phyloP scores from a whole-genome alignment of 2,888 invertebrate genomes.

The Cheilosia scutellata region DNA sequence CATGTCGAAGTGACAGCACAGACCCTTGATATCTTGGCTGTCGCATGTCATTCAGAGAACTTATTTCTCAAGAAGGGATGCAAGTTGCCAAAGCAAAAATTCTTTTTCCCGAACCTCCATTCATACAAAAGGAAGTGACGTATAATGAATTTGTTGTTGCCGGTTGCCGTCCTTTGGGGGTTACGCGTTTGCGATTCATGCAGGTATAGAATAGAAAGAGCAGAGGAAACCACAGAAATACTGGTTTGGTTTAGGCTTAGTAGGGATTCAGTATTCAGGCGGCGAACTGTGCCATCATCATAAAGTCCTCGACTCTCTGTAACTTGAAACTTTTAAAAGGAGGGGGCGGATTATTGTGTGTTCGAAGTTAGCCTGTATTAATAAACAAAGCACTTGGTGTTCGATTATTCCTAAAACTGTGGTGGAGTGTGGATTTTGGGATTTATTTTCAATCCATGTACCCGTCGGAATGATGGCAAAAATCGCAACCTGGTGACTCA shows the following conservation, averaged over 20 bases:
- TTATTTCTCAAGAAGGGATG: slow-evolving; percentile 56
- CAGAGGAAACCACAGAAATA: slow-evolving; percentile 27
- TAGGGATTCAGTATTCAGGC: slow-evolving; percentile 31
- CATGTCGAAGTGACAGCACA: slow-evolving; percentile 65
- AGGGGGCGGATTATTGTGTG: slow-evolving; percentile 69
- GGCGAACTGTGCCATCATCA: slow-evolving; percentile 26
- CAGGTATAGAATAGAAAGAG: slow-evolving; percentile 22
- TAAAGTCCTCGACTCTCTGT: slow-evolving; percentile 3
- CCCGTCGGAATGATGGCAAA: background rate
- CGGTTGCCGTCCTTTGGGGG: slow-evolving; percentile 19
- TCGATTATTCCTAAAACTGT: slow-evolving; percentile 11
- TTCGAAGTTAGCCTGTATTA: slow-evolving; percentile 44
- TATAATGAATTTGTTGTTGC: slow-evolving; percentile 34
- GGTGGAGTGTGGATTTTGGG: slow-evolving; percentile 7
- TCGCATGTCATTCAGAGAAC: slow-evolving; percentile 74
- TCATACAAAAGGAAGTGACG: slow-evolving; percentile 43
- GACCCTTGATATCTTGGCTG: slow-evolving; percentile 74
- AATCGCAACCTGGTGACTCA: too few relatives aligned
- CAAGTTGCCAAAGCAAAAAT: slow-evolving; percentile 48
- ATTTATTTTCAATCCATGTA: background rate
- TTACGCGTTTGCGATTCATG: slow-evolving; percentile 28
- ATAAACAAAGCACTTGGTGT: slow-evolving; percentile 55
- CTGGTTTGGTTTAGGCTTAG: slow-evolving; percentile 46
- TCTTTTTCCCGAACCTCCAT: slow-evolving; percentile 32
- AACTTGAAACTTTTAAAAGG: slow-evolving; percentile 63